Conservation (phyloP, 2,113 vertebrate species). For the Zootoca vivipara region DNA sequence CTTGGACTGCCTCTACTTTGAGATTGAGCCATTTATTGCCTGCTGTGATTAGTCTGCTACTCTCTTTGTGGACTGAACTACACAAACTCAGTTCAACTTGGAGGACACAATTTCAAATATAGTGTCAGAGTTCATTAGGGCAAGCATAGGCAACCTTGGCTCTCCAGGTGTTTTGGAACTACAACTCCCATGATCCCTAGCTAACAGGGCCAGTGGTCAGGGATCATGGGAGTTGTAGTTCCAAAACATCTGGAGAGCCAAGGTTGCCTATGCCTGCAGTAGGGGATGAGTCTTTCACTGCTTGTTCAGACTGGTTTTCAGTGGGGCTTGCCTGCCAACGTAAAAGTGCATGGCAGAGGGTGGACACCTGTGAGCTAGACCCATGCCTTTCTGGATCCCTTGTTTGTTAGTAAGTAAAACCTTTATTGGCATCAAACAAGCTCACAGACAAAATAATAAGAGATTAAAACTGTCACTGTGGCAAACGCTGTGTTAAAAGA, state of each 20-base stretch:
- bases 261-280: too few species aligned
- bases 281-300: background rate
- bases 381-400: background rate
- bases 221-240: too few species aligned
- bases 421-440: too few species aligned
- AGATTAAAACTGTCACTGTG: too few species aligned
- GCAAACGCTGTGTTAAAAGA: too few species aligned
- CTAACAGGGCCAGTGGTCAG: too few species aligned
- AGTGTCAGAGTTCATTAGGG: background rate
- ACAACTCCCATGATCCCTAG: too few species aligned
- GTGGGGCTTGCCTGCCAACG: background rate
- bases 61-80: background rate
- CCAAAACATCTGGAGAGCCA: too few species aligned
- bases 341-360: background rate
- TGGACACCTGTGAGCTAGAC: background rate
- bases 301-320: background rate
- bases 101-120: background rate
- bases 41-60: constrained; percentile 9
- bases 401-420: too few species aligned
- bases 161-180: too few species aligned
- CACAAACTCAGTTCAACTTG: background rate
- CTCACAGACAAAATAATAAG: too few species aligned
- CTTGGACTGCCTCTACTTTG: background rate
- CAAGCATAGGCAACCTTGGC: too few species aligned
- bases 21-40: background rate